Conservation (phyloP, 2,888 invertebrate genomes). For the Ophonus ardosiacus region DNA sequence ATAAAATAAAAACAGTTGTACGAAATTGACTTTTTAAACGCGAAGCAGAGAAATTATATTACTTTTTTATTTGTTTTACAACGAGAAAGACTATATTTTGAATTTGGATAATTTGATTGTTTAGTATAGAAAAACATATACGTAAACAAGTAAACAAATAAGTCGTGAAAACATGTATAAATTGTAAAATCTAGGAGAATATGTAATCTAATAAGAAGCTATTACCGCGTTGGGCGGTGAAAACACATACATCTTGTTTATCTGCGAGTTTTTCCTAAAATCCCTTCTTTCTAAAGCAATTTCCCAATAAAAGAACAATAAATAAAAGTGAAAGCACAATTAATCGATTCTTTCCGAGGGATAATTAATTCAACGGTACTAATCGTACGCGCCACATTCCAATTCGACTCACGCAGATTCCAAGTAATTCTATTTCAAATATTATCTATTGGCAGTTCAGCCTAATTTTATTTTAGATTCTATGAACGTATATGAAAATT, state of each 20-base stretch:
- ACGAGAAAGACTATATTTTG: neutral
- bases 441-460: neutral
- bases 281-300: constrained; percentile 42
- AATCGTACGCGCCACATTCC: constrained; percentile 6
- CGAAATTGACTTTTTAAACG: too few species aligned
- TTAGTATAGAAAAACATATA: neutral
- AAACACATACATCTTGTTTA: constrained; percentile 38
- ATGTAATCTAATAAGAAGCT: constrained; percentile 43
- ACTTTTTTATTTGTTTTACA: too few species aligned
- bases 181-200: constrained; percentile 11
- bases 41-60: neutral
- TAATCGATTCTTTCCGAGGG: constrained; percentile 51
- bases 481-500: too few species aligned
- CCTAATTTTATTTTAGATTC: neutral
- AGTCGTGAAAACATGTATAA: neutral
- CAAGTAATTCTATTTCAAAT: neutral
- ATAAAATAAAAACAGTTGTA: too few species aligned
- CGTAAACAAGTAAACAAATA: constrained; percentile 10
- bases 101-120: constrained; percentile 9
- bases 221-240: constrained; percentile 2
- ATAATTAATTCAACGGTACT: constrained; percentile 53
- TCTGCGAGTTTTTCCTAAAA: constrained; percentile 34
- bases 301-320: constrained; percentile 42
- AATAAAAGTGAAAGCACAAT: constrained; percentile 48
- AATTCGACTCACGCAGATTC: neutral